Evolutionary conservation across 2,888 invertebrate species (phyloP).

Genomic region (Caenorhabditis sp.): DNA sequence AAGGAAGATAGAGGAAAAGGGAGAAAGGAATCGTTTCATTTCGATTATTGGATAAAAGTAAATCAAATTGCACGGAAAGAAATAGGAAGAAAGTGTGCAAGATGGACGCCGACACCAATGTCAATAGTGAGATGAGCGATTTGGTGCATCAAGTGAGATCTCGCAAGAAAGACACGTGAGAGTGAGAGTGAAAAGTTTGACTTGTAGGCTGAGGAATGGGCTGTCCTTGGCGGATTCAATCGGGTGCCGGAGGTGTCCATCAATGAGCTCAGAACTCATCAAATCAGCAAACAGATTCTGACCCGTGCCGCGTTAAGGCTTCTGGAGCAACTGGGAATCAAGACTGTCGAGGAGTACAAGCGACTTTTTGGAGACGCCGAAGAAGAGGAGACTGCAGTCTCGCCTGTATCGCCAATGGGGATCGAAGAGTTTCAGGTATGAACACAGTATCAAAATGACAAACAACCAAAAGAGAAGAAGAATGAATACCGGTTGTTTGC

Average conservation of each 20-base stretch:
- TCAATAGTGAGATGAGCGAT: constrained; percentile 23
- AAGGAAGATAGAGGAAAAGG: too few species aligned
- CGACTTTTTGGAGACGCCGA: background rate
- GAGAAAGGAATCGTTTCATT: too few species aligned
- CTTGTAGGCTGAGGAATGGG: constrained; percentile 29
- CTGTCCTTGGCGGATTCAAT: constrained; percentile 2
- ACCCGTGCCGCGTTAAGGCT: constrained; percentile 29
- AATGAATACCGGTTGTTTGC: constrained; percentile 8
- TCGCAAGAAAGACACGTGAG: too few species aligned
- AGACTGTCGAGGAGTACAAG: background rate
- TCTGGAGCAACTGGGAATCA: constrained; percentile 26
- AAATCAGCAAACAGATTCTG: constrained; percentile 9
- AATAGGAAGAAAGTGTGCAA: too few species aligned
- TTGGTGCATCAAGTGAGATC: constrained; percentile 20
- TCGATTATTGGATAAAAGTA: background rate
- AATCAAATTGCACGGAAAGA: too few species aligned
- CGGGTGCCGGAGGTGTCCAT: constrained; percentile 16
- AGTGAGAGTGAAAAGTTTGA: background rate
- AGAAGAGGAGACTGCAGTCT: background rate
- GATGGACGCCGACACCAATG: constrained; percentile 9
- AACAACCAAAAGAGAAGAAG: constrained; percentile 12
- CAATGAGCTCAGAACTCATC: constrained; percentile 1
- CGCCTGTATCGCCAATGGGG: constrained; percentile 38
- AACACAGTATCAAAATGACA: background rate
- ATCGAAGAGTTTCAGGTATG: constrained; percentile 41